A percentile compares a stretch with the other conserved stretches of the same genome.
Evolutionary conservation across 37 sponge, comb jelly and placozoan species (phyloP).

Genomic region (Chondrosia reniformis): DNA sequence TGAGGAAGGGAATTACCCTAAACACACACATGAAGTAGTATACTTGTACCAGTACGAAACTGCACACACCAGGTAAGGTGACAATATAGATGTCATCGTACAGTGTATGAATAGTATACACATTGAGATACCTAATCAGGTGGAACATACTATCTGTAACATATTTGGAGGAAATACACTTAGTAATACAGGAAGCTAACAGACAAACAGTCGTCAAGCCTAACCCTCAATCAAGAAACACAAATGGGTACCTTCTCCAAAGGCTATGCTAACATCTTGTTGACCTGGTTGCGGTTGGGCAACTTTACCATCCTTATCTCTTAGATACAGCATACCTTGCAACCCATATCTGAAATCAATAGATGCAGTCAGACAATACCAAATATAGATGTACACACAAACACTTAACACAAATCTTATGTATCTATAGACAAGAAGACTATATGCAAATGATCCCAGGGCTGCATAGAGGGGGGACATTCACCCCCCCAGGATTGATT

Average conservation of each 20-base stretch:
- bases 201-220: not conserved
- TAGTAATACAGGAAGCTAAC: too few species aligned
- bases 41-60: too few species aligned
- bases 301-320: conserved; percentile 52
- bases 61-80: too few species aligned
- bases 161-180: too few species aligned
- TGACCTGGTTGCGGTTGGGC: conserved; percentile 20
- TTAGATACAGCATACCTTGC: conserved; percentile 35
- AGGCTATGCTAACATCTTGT: conserved; percentile 6
- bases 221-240: not conserved
- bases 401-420: too few species aligned
- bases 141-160: too few species aligned
- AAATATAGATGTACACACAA: not conserved
- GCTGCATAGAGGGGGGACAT: too few species aligned
- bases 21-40: too few species aligned
- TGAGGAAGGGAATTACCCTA: not conserved
- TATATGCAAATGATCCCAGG: too few species aligned
- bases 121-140: too few species aligned
- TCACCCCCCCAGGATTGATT: too few species aligned
- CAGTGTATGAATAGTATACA: not conserved
- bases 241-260: conserved; percentile 25
- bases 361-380: not conserved
- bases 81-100: not conserved
- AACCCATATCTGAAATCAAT: conserved; percentile 54
- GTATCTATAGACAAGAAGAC: too few species aligned